Evolutionary conservation across 2,888 invertebrate species (phyloP), one percentile per base, ranked within the genome.

Genomic region (Acronicta psi): DNA sequence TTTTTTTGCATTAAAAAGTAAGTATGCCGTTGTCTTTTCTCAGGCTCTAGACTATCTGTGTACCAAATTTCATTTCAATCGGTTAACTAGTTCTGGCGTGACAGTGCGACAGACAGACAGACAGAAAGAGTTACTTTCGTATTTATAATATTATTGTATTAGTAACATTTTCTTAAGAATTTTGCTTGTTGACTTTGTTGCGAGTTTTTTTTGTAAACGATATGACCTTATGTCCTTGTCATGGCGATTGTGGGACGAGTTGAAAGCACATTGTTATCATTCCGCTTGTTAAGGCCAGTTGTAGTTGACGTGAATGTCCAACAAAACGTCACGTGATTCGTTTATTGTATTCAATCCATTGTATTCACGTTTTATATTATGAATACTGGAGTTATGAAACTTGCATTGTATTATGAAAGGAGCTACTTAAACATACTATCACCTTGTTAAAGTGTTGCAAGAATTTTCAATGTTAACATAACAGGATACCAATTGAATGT

Each of bases 231-330:
- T 29, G 23, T 29, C 0, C 40, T 23, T 40, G 49, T 46, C 29
- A 29, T 11, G 2, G 3, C 11, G 7, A 16, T 17, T 1, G 13
- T 20, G 5, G 11, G 23, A 6, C 18, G 11, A 59, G 37, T 41
- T 25, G 34, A 43, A 46, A 46, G 13, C 20, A 18, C 14, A 54
- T 66, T 71, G 59, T 59, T 59, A 34, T 44, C 37, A 49, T 51
- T 59, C 14, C 36, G 18, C 18, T 56, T 50, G 52, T 49, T 45
- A 65, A 34, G 7, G 14, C 50, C 50, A 42, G 34, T 64, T 46
- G 65, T 45, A n/a, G 16, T 14, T 50, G 58, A 42, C 36, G 20
- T 40, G 58, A 69, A 69, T 61, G 16, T 18, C 40, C 37, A 37
- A 45, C 25, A 20, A 18, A 34, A 43, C 16, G n/a, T 45, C 13